Base-by-base conservation (phyloP, 2,113 vertebrate species). In the Fulica atra region DNA sequence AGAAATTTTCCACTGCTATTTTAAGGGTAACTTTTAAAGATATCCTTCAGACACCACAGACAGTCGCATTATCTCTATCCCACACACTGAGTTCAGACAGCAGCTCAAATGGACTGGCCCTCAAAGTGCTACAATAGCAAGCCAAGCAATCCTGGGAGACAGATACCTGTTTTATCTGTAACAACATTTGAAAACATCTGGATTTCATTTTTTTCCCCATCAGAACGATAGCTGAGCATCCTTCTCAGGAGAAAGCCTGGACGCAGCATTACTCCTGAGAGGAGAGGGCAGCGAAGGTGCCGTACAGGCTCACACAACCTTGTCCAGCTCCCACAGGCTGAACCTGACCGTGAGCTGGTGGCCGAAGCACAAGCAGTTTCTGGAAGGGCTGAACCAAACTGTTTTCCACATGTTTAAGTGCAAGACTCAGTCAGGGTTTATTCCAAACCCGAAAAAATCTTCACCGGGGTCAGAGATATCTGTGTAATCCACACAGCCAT, bases 301-400 rank as follows among this genome's bases (percentile, higher is more conserved):
- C 46, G 26, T 2, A 35, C 56, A n/a, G 46, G 48, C 65, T 71
- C 82, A 61, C 19, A 10, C 63, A 36, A 54, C 44, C 83, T 38
- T 31, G 25, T 31, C 23, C 10, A 17, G 89, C 94, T 74, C 88
- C 69, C 68, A 18, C 29, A 76, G 40, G 50, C 50, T 70, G 17
- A 94, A 66, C 48, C 63, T 65, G 71, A 81, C 84, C 16, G 24
- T 0, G 5, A 89, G 87, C 5, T 2, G 0, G 18, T 78, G 78
- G 81, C 13, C 21, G 89, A 95, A 85, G 74, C 36, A 31, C 12
- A 79, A 66, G 19, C 18, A 66, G 28, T 56, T 90, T 77, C 73
- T 88, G 81, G 91, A 85, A 93, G 64, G 48, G 68, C 78, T 91
- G 79, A 91, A 78, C 50, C 50, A 77, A 82, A 77, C 63, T 59